phyloP scores from a whole-genome alignment of 1,140 invertebrate genomes.

The Zaprionus nigranus region DNA sequence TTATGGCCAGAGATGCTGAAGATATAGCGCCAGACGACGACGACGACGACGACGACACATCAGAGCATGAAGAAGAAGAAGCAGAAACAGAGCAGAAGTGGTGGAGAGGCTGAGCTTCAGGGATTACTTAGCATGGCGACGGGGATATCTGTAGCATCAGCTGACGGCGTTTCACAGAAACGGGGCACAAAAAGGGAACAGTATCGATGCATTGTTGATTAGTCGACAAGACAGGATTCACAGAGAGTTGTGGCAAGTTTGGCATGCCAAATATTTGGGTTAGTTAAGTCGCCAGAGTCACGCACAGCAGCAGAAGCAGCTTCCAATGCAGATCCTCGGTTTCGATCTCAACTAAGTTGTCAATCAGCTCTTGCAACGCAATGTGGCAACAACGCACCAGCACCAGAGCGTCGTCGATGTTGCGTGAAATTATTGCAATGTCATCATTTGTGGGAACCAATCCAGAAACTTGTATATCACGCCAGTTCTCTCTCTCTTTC shows the following conservation, averaged over 20 bases:
- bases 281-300: constrained; percentile 45
- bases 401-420: constrained; percentile 29
- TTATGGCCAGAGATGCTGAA: constrained; percentile 79
- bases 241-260: not conserved
- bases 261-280: constrained; percentile 45
- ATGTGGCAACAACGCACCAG: constrained; percentile 26
- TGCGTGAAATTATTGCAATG: constrained; percentile 60
- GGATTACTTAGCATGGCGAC: constrained; percentile 12
- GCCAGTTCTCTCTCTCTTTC: constrained; percentile 18
- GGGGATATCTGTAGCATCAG: constrained; percentile 63
- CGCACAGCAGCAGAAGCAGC: constrained; percentile 28
- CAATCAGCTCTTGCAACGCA: constrained; percentile 58
- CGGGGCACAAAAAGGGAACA: constrained; percentile 4
- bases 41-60: constrained; percentile 66
- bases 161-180: constrained; percentile 70
- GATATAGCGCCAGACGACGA: constrained; percentile 79
- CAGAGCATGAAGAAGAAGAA: constrained; percentile 2
- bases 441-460: constrained; percentile 82
- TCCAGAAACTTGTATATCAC: constrained; percentile 56
- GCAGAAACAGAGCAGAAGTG: not conserved
- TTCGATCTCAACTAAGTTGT: constrained; percentile 53
- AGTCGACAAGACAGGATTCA: constrained; percentile 29
- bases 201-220: constrained; percentile 74
- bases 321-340: not conserved
- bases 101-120: not conserved